Conservation (phyloP, 2,888 invertebrate genomes). For the Osedax fenrisi region DNA sequence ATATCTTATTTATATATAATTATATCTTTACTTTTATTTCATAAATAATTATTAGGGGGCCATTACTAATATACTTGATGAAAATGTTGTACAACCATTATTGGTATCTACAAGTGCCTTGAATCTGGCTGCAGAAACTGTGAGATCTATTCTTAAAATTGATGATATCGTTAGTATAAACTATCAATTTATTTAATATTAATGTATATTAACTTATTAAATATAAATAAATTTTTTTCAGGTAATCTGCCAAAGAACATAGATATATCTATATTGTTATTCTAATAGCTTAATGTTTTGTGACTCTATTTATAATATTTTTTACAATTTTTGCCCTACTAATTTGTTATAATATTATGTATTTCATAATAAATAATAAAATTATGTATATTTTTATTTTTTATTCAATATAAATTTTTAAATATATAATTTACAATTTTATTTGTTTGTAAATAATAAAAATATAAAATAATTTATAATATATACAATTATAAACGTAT, state of each 20-base stretch:
- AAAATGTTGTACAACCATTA: constrained; percentile 91
- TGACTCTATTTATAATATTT: background rate
- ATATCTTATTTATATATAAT: background rate
- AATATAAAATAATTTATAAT: too few relatives aligned
- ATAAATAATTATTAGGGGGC: constrained; percentile 57
- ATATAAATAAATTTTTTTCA: too few relatives aligned
- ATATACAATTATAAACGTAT: too few relatives aligned
- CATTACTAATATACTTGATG: constrained; percentile 88
- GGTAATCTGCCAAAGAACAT: background rate
- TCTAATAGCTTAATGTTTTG: background rate
- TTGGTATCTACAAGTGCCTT: constrained; percentile 85
- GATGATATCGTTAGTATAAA: constrained; percentile 66
- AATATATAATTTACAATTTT: too few relatives aligned
- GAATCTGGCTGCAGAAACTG: constrained; percentile 85
- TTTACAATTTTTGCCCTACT: background rate
- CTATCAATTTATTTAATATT: too few relatives aligned
- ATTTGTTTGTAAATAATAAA: too few relatives aligned
- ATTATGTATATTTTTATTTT: background rate
- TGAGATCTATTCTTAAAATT: constrained; percentile 92
- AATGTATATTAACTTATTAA: too few relatives aligned
- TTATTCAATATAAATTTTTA: too few relatives aligned
- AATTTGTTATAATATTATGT: background rate
- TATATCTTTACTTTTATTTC: too few relatives aligned
- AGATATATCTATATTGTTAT: background rate
- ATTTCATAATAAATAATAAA: background rate